Evolutionary conservation across 2,113 vertebrate genomes (phyloP).

Genomic region (Miniopterus natalensis): DNA sequence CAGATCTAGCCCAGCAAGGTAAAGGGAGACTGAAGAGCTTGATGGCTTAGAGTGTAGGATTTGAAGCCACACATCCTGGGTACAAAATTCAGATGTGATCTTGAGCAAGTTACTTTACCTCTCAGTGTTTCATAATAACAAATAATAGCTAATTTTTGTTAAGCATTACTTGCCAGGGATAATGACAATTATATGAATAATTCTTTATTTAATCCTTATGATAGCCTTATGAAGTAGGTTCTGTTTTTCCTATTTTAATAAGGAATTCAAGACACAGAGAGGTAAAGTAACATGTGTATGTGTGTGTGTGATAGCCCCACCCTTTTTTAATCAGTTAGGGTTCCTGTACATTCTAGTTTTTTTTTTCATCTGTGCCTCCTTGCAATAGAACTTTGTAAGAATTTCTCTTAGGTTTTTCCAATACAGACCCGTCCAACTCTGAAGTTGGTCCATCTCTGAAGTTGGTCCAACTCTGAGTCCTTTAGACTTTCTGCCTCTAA

Average conservation of each 20-base stretch:
- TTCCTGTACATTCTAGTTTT: not conserved
- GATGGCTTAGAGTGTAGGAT: not conserved
- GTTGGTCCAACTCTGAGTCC: not conserved
- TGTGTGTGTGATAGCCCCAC: not conserved
- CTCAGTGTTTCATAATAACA: not conserved
- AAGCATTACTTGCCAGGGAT: not conserved
- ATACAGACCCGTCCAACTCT: not conserved
- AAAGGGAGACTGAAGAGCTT: not conserved
- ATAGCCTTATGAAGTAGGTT: not conserved
- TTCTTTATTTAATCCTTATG: slow-evolving; percentile 38
- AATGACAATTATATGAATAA: slow-evolving; percentile 3
- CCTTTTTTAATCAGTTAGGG: not conserved
- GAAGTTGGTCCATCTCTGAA: not conserved
- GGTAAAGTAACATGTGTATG: not conserved
- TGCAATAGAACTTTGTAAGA: slow-evolving; percentile 18
- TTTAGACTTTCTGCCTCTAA: not conserved
- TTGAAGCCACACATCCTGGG: not conserved
- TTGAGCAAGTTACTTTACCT: not conserved
- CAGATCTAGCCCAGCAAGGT: not conserved
- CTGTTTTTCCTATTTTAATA: not conserved
- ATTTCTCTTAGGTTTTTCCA: slow-evolving; percentile 55
- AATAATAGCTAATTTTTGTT: not conserved
- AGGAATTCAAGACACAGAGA: slow-evolving; percentile 23
- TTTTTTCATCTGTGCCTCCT: slow-evolving; percentile 41
- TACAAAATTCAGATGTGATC: not conserved